phyloP scores from a whole-genome alignment of 2,888 invertebrate genomes.

The Melangyna quadrimaculata region DNA sequence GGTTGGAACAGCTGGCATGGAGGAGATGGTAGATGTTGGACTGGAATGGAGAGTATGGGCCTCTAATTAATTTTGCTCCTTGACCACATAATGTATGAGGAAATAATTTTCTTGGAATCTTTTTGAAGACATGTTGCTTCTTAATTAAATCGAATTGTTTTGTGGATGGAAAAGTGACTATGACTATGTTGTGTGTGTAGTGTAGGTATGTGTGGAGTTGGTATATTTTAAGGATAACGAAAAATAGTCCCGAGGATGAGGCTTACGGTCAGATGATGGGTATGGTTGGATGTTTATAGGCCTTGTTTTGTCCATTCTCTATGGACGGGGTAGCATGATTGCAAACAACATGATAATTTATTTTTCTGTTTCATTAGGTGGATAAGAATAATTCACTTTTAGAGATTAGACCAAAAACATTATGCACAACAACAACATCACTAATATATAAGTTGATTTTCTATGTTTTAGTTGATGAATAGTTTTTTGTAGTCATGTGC shows the following conservation, averaged over 20 bases:
- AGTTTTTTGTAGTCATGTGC: background rate
- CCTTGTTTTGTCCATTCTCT: background rate
- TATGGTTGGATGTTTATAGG: background rate
- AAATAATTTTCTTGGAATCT: conserved; percentile 67
- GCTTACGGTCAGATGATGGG: background rate
- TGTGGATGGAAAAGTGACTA: background rate
- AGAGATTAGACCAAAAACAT: conserved; percentile 4
- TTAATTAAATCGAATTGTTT: conserved; percentile 66
- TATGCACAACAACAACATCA: background rate
- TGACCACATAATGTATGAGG: conserved; percentile 68
- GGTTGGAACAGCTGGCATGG: background rate
- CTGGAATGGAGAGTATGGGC: conserved; percentile 1
- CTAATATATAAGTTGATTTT: background rate
- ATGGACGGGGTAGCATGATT: conserved; percentile 34
- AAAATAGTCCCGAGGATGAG: background rate
- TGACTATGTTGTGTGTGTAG: background rate
- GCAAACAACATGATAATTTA: conserved; percentile 50
- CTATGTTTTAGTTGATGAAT: conserved; percentile 32
- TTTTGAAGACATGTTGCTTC: conserved; percentile 70
- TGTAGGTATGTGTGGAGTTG: no score
- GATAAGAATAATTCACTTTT: conserved; percentile 42
- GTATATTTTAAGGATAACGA: background rate
- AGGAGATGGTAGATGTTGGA: background rate
- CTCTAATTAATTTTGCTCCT: conserved; percentile 67
- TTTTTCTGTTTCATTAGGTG: conserved; percentile 32